These are phyloP conservation scores for Lepeophtheirus nordmannii DNA, from an alignment of 2,888 invertebrate genomes.

Conservation along the genomic window DNA sequence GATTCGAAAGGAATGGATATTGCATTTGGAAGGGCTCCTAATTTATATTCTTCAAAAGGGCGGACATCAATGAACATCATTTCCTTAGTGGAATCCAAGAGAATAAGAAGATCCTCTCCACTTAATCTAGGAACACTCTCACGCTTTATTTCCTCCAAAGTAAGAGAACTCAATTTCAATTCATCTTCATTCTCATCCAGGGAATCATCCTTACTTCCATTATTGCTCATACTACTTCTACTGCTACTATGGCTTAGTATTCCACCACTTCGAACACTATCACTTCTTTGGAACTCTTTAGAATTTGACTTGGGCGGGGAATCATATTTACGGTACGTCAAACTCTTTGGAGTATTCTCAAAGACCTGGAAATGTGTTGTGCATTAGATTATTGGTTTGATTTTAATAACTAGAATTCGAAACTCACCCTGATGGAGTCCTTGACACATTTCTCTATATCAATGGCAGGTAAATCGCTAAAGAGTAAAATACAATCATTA, in stretches of 20 bases:
- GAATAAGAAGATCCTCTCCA: slow-evolving; percentile 59
- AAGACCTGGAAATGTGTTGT: slow-evolving; percentile 40
- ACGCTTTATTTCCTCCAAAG: slow-evolving; percentile 49
- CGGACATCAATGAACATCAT: slow-evolving; percentile 54
- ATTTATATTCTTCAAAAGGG: slow-evolving; percentile 46
- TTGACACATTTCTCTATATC: slow-evolving; percentile 25
- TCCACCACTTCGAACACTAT: no score
- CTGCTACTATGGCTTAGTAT: slow-evolving; percentile 24
- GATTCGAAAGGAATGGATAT: slow-evolving; percentile 75
- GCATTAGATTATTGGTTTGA: no score
- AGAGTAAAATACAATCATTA: slow-evolving; percentile 92
- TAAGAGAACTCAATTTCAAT: slow-evolving; percentile 50
- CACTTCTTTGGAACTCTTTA: no score
- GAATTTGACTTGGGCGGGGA: background rate
- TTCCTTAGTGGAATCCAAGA: slow-evolving; percentile 43
- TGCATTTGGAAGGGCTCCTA: slow-evolving; percentile 58
- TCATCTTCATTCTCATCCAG: background rate
- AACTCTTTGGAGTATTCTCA: slow-evolving; percentile 67
- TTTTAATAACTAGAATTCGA: no score
- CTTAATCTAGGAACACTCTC: slow-evolving; percentile 71
- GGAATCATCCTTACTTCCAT: background rate
- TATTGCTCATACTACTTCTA: slow-evolving; percentile 13
- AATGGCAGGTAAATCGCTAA: slow-evolving; percentile 76
- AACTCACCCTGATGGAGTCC: slow-evolving; percentile 20
- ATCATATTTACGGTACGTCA: slow-evolving; percentile 67